phyloP scores from a whole-genome alignment of 1,140 invertebrate species.

The Drosophila rhopaloa region DNA sequence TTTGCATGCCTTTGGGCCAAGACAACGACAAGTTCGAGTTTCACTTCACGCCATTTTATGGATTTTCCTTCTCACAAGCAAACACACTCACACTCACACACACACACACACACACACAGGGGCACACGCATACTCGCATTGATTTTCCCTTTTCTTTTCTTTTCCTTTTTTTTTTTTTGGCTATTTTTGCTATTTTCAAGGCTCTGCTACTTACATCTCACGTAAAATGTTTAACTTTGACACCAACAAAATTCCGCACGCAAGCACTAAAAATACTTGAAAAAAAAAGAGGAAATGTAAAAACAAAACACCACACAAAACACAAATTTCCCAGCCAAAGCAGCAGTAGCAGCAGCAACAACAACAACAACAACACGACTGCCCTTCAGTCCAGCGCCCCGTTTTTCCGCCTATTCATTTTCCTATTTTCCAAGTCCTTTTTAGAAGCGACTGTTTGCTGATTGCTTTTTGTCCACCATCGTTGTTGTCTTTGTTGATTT shows the following conservation, averaged over 20 bases:
- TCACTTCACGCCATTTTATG: conserved; percentile 62
- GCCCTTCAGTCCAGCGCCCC: neutral
- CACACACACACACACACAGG: conserved; percentile 8
- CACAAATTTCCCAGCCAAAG: conserved; percentile 27
- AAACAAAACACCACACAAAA: conserved; percentile 27
- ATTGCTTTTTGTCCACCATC: conserved; percentile 36
- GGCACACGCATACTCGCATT: conserved; percentile 60
- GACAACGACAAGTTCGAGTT: conserved; percentile 56
- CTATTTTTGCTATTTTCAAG: conserved; percentile 65
- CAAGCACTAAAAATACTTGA: conserved; percentile 72
- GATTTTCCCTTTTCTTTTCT: conserved; percentile 61
- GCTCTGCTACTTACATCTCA: conserved; percentile 60
- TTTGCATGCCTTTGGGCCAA: conserved; percentile 22
- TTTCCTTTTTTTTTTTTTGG: conserved; percentile 12
- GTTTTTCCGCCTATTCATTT: conserved; percentile 10
- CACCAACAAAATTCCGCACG: conserved; percentile 62
- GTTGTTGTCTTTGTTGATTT: conserved; percentile 4
- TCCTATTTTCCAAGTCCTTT: conserved; percentile 38
- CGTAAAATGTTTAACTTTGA: conserved; percentile 61
- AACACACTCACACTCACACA: conserved; percentile 2
- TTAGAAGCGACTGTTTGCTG: conserved; percentile 36
- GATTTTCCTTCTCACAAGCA: conserved; percentile 58
- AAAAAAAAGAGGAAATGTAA: conserved; percentile 20
- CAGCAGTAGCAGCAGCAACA: conserved; percentile 1
- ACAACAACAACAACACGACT: conserved; percentile 4